phyloP scores from a whole-genome alignment of 2,888 invertebrate genomes.

The Epinotia demarniana region DNA sequence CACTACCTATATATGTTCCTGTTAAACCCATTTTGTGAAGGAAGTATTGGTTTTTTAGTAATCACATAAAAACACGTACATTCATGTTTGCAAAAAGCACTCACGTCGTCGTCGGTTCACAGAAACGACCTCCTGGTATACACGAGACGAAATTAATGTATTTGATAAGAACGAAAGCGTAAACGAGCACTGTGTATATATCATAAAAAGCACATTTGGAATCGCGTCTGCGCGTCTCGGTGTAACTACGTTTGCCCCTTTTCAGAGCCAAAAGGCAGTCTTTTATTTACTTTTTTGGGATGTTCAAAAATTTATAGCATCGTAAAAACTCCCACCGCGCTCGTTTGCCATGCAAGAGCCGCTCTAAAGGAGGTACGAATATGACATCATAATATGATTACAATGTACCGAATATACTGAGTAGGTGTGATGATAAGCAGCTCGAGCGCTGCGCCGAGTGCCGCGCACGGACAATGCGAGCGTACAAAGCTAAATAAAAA shows the following conservation, averaged over 20 bases:
- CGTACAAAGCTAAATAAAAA: slow-evolving; percentile 20
- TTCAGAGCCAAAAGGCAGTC: slow-evolving; percentile 64
- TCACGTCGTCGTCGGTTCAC: slow-evolving; percentile 1
- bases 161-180: slow-evolving; percentile 42
- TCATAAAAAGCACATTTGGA: slow-evolving; percentile 56
- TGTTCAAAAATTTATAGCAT: slow-evolving; percentile 79
- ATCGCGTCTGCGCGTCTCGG: slow-evolving; percentile 58
- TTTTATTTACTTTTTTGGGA: slow-evolving; percentile 65
- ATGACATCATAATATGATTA: slow-evolving; percentile 68
- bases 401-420: slow-evolving; percentile 44
- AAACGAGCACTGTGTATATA: slow-evolving; percentile 49
- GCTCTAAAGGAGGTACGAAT: slow-evolving; percentile 61
- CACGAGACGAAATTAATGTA: slow-evolving; percentile 34
- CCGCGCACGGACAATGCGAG: slow-evolving; percentile 8
- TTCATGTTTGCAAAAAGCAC: slow-evolving; percentile 12
- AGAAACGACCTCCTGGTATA: slow-evolving; percentile 15
- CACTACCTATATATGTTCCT: neutral
- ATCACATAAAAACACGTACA: neutral
- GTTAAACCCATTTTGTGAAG: neutral
- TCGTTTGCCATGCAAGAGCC: slow-evolving; percentile 67
- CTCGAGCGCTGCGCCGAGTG: neutral
- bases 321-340: slow-evolving; percentile 74
- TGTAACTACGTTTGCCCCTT: slow-evolving; percentile 60
- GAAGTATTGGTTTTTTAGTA: neutral
- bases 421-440: slow-evolving; percentile 41